Evolutionary conservation across 1,140 invertebrate genomes (phyloP).

Genomic region (Triops longicaudatus): DNA sequence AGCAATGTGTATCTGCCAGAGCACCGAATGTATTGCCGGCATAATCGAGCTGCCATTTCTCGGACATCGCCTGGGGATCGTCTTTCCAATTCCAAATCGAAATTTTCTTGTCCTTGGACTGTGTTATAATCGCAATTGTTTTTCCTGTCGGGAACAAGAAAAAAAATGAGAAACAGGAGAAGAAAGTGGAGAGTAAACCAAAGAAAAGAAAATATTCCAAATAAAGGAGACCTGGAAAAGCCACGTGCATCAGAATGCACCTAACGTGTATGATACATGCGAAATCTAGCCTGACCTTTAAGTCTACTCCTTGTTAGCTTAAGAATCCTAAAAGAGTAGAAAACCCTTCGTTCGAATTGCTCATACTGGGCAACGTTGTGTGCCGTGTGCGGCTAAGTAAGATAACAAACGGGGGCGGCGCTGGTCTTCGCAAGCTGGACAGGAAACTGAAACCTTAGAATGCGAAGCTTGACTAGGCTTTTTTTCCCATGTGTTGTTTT

Average conservation of each 20-base stretch:
- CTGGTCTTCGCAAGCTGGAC: neutral
- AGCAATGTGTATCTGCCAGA: slow-evolving; percentile 61
- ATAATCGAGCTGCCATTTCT: slow-evolving; percentile 38
- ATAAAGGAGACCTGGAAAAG: neutral
- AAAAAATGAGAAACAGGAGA: neutral
- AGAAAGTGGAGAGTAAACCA: neutral
- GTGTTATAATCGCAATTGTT: slow-evolving; percentile 17
- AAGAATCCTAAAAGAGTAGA: neutral
- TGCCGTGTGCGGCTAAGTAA: neutral
- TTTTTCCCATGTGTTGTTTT: neutral
- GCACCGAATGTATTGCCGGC: slow-evolving; percentile 54
- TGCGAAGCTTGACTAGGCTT: neutral
- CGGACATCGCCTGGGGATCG: slow-evolving; percentile 25
- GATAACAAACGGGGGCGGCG: neutral
- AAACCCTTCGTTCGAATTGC: neutral
- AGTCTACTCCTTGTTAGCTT: neutral
- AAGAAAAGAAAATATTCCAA: neutral
- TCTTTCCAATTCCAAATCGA: slow-evolving; percentile 26
- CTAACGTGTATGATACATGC: neutral
- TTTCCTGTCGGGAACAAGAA: neutral
- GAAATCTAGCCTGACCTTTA: neutral
- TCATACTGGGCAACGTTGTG: neutral
- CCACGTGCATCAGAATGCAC: neutral
- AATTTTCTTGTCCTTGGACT: slow-evolving; percentile 19
- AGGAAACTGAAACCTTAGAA: neutral